phyloP scores from a whole-genome alignment of 2,797 vertebrate genomes.

The Acestrorhynchus altus region DNA sequence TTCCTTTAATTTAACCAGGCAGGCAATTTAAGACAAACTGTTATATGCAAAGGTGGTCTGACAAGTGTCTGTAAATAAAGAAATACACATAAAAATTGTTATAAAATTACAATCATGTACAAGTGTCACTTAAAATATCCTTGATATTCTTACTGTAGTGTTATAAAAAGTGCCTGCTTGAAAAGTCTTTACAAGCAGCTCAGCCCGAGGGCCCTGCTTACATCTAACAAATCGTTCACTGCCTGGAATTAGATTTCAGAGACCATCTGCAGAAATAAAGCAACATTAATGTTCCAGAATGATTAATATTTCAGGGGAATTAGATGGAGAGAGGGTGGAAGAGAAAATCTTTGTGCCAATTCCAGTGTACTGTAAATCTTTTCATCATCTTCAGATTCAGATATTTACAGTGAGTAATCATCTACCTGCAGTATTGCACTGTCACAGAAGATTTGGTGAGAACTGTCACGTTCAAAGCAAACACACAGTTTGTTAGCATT shows the following conservation, averaged over 20 bases:
- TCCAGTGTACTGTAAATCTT: neutral
- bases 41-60: too few species aligned
- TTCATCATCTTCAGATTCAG: neutral
- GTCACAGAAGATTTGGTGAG: neutral
- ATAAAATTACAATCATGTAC: too few species aligned
- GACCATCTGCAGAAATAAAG: neutral
- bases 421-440: neutral
- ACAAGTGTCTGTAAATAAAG: too few species aligned
- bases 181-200: neutral
- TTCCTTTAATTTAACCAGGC: too few species aligned
- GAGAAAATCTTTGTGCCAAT: too few species aligned
- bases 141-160: too few species aligned
- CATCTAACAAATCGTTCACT: neutral
- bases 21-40: too few species aligned
- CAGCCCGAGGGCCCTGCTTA: neutral
- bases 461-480: neutral
- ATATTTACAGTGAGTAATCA: conserved; percentile 3
- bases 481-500: neutral
- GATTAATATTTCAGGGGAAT: neutral
- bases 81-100: too few species aligned
- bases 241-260: conserved; percentile 2
- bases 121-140: too few species aligned
- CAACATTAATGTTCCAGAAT: neutral
- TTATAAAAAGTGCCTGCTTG: neutral
- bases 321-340: neutral